Evolutionary conservation across 2,888 invertebrate genomes (phyloP).

Genomic region (Cryptus viduatorius): DNA sequence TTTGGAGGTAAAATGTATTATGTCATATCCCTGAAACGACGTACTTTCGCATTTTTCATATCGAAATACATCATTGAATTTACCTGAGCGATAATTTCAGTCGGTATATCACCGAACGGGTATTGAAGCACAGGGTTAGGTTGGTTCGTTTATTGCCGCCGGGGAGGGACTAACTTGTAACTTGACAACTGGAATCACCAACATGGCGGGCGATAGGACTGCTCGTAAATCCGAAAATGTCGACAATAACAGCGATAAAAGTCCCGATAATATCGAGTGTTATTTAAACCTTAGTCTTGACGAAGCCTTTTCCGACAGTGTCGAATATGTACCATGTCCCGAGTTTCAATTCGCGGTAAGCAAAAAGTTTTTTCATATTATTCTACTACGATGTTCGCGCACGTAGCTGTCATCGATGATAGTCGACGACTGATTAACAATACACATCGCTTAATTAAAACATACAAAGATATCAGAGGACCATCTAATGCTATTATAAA

Average conservation of each 20-base stretch:
- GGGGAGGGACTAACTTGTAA: neutral
- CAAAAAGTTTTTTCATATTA: constrained; percentile 5
- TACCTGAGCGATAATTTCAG: no score
- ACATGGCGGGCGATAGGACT: constrained; percentile 81
- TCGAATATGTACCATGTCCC: constrained; percentile 75
- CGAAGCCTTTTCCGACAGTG: constrained; percentile 74
- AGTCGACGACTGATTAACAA: neutral
- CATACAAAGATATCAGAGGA: no score
- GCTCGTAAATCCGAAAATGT: constrained; percentile 76
- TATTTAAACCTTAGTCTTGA: constrained; percentile 76
- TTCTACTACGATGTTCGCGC: neutral
- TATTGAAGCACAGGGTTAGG: no score
- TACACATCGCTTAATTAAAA: neutral
- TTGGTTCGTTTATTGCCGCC: neutral
- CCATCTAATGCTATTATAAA: no score
- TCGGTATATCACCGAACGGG: no score
- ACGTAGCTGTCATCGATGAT: constrained; percentile 14
- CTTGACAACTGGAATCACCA: constrained; percentile 31
- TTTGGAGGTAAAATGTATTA: no score
- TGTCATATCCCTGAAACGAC: no score
- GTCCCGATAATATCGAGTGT: constrained; percentile 75
- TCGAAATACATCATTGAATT: no score
- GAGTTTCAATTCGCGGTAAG: constrained; percentile 81
- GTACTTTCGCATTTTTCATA: no score
- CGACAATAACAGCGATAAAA: constrained; percentile 74